A percentile compares a stretch with the other conserved stretches of the same genome.
These are phyloP conservation scores for Macroteleia sp. DNA, from an alignment of 2,888 invertebrate species.

Conservation along the genomic window DNA sequence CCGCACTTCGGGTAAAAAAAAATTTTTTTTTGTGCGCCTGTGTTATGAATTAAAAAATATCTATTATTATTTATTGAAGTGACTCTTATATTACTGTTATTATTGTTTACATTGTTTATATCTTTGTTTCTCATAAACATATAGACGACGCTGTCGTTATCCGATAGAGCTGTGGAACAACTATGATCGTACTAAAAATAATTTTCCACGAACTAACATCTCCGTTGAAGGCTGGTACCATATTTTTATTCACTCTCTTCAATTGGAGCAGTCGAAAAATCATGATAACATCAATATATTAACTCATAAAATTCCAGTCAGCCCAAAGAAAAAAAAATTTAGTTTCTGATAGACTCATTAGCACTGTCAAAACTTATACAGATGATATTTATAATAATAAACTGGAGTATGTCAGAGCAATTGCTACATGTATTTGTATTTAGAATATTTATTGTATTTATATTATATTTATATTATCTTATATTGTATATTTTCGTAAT, in stretches of 20 bases:
- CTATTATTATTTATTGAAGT: too few relatives aligned
- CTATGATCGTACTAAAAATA: background rate
- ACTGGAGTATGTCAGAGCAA: background rate
- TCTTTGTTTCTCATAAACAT: background rate
- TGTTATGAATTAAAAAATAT: too few relatives aligned
- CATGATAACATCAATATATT: background rate
- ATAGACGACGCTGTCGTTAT: background rate
- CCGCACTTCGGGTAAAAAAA: too few relatives aligned
- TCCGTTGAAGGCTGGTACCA: background rate
- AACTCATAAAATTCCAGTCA: background rate
- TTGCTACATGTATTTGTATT: background rate
- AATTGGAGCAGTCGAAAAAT: background rate
- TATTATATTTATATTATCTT: too few relatives aligned
- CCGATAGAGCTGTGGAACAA: background rate
- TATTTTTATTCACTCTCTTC: background rate
- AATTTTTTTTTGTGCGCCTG: too few relatives aligned
- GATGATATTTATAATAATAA: conserved; percentile 1
- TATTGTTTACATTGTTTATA: background rate
- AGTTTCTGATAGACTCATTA: background rate
- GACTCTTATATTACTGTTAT: background rate
- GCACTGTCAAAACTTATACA: background rate
- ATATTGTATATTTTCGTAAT: background rate
- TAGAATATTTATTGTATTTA: background rate
- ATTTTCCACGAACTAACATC: background rate
- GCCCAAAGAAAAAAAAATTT: background rate